A percentile compares a stretch with the other conserved stretches of the same genome.
Evolutionary conservation across 1,140 invertebrate genomes (phyloP).

Genomic region (Mercenaria mercenaria): DNA sequence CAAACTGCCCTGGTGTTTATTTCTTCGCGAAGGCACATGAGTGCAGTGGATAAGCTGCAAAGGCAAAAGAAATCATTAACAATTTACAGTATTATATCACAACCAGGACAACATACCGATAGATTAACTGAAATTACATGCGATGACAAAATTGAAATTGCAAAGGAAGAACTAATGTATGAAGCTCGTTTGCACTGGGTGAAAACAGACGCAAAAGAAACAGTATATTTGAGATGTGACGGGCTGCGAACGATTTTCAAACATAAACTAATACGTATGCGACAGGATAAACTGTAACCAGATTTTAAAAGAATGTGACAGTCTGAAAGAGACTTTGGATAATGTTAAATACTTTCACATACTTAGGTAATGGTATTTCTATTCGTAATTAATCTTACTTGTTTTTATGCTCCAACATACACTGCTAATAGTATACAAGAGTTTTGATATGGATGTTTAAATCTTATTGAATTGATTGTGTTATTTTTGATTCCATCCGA

Average conservation of each 20-base stretch:
- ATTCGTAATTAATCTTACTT: too few relatives aligned
- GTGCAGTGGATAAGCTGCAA: conserved; percentile 80
- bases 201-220: conserved; percentile 79
- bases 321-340: conserved; percentile 73
- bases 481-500: too few relatives aligned
- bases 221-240: conserved; percentile 85
- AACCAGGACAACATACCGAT: conserved; percentile 83
- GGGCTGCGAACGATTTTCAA: conserved; percentile 88
- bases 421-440: too few relatives aligned
- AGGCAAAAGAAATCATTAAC: conserved; percentile 84
- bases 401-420: too few relatives aligned
- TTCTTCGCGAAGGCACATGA: conserved; percentile 85
- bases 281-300: conserved; percentile 87
- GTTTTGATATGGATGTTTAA: too few relatives aligned
- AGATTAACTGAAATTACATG: conserved; percentile 87
- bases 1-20: conserved; percentile 84
- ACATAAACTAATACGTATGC: conserved; percentile 88
- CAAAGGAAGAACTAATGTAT: conserved; percentile 88
- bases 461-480: too few relatives aligned
- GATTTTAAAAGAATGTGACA: conserved; percentile 81
- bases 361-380: conserved; percentile 74
- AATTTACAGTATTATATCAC: conserved; percentile 80
- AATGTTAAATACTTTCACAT: conserved; percentile 82
- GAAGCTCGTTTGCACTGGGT: conserved; percentile 88
- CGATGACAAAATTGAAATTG: conserved; percentile 88